These are phyloP conservation scores for Ceraclea dissimilis DNA, from an alignment of 2,888 invertebrate genomes.

Conservation along the genomic window DNA sequence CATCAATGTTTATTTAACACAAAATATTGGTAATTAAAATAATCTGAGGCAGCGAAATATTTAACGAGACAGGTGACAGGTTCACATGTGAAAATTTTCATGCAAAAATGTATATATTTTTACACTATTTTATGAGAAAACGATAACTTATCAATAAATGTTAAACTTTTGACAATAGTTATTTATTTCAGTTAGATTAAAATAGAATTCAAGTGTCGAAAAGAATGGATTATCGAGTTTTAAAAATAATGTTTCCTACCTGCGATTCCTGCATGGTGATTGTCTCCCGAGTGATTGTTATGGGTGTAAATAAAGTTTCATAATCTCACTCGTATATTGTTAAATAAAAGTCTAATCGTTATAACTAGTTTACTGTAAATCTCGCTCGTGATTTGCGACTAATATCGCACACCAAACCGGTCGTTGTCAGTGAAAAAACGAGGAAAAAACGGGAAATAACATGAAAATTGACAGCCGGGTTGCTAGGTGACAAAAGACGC, in stretches of 20 bases:
- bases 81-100: too few species aligned
- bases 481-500: conserved; percentile 7
- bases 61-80: too few species aligned
- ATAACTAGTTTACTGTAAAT: background rate
- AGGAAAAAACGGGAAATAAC: conserved; percentile 4
- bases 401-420: background rate
- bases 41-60: too few species aligned
- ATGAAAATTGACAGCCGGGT: conserved; percentile 7
- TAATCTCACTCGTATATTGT: background rate
- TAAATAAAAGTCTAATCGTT: background rate
- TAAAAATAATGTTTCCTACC: background rate
- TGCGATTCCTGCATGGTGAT: background rate
- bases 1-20: too few species aligned
- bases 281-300: too few species aligned
- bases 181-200: too few species aligned
- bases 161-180: too few species aligned
- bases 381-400: background rate
- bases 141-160: too few species aligned
- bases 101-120: too few species aligned
- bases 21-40: too few species aligned
- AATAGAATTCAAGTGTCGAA: too few species aligned
- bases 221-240: background rate
- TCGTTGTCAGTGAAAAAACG: background rate
- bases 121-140: too few species aligned
- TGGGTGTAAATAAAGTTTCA: background rate